Evolutionary conservation across 2,113 vertebrate species (phyloP).

Genomic region (Crotalus horridus): DNA sequence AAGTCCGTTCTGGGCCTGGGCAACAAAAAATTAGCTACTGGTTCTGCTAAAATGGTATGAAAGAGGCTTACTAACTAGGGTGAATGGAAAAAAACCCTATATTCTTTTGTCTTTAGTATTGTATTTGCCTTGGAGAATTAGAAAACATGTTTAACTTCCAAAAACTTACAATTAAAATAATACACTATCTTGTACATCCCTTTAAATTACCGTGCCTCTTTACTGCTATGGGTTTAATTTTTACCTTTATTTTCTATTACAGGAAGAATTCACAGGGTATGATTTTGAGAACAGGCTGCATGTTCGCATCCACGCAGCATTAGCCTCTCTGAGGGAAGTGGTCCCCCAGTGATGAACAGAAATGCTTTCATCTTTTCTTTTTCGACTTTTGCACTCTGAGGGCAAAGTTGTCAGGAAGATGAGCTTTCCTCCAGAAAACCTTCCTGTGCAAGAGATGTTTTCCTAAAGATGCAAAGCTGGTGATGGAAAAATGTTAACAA

Average conservation of each 20-base stretch:
- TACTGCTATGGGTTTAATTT: neutral
- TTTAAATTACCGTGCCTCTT: neutral
- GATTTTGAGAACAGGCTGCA: constrained; percentile 98
- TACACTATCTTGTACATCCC: neutral
- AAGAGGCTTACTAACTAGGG: neutral
- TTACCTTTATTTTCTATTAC: constrained; percentile 16
- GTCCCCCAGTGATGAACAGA: constrained; percentile 84
- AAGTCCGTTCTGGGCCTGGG: too few species aligned
- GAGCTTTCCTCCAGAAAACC: constrained; percentile 65
- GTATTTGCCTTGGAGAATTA: neutral
- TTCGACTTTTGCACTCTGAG: constrained; percentile 70
- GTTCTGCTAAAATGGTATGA: too few species aligned
- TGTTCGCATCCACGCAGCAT: constrained; percentile 93
- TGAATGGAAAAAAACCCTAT: neutral
- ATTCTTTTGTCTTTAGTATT: neutral
- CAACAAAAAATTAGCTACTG: too few species aligned
- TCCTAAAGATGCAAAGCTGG: constrained; percentile 45
- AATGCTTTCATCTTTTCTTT: constrained; percentile 31
- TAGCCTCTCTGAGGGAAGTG: constrained; percentile 90
- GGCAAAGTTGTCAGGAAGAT: constrained; percentile 61
- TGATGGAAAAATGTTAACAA: constrained; percentile 41
- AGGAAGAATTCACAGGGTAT: constrained; percentile 95
- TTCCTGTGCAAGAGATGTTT: constrained; percentile 67
- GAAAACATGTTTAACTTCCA: neutral
- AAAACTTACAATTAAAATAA: neutral